Base-by-base conservation (phyloP, 2,888 invertebrate species). In the Zygogramma bicolorata region DNA sequence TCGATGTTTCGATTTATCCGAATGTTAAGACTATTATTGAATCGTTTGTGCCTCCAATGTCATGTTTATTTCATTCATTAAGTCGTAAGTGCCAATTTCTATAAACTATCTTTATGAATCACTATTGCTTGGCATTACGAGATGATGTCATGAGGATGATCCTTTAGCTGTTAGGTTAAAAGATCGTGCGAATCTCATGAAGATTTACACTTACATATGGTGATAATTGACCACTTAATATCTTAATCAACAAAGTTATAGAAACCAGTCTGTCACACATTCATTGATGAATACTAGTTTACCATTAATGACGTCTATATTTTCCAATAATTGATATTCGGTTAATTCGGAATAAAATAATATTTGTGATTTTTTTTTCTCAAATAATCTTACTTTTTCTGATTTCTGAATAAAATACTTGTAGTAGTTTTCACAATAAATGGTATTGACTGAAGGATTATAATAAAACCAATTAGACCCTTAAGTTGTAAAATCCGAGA, bases 111-210 rank as follows among this genome's bases (percentile, higher is more conserved):
- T 46, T 63, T 13, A 74, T 77, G 77, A 75, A 74, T 77, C 75
- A 75, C 75, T 72, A 72, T 70, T 71, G 77, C 77, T 75, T 74
- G 77, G 77, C 74, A 77, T 79, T 76, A 75, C 61, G 62, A 38
- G 75, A 76, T 80, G 80, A 80, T 79, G 77, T 80, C 80, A 80
- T 78, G 34, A 68, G 68, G 77, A 80, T 79, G 77, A 79, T 77
- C 78, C 76, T 79, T 75, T 62, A 78, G 74, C 78, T 73, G 77
- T 75, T 76, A 60, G 81, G 82, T 81, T 81, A 80, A 79, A 75
- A 82, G 82, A 82, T 82, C 82, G 82, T 82, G 82, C 81, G 82
- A 82, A 81, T 81, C 70, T 71, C 71, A 70, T 77, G 75, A 73
- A 70, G 77, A 77, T 77, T 77, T 77, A 74, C 75, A 72, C 66